Base-by-base conservation (phyloP, 2,888 invertebrate species). In the Drosophila acutilabella region DNA sequence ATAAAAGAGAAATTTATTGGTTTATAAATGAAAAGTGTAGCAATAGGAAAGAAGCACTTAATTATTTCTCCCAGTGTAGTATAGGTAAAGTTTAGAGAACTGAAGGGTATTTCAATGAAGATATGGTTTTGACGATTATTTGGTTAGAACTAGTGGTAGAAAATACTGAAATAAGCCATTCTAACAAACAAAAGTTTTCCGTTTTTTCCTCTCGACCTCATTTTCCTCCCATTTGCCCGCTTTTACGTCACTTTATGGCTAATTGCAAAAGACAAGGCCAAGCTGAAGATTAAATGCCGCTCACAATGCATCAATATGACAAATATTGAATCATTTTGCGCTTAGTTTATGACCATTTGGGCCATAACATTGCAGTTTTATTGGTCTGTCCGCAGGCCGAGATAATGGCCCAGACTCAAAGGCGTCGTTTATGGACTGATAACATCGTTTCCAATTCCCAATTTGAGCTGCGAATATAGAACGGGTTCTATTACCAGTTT, bases 351-450 rank as follows among this genome's bases (percentile, higher is more conserved):
- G 82, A 68, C 51, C 52, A 57, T 51, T 52, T 40, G 58, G 78
- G 36, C 68, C 67, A 78, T 54, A 78, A 68, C 14, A 64, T 48
- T 73, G 70, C 68, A 68, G 38, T 59, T 80, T 77, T 72, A 81
- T 61, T 57, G 44, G 26, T 42, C 4, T 18, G 38, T 14, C 10
- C 8, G 42, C 30, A 13, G 51, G 13, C 33, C 18, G 14, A 59
- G 77, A 82, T 79, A 80, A 73, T 81, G 70, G 47, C 44, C 59
- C 81, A 90, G 90, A 90, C 90, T 79, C 65, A 51, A 71, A 77
- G 90, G 89, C 89, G 89, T 77, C 89, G 69, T 74, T 72, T 78
- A 85, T 80, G 74, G 59, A 36, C 68, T 80, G 71, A 81, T 81
- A 78, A 76, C 67, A 57, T 57, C 45, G 57, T 45, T 45, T 20